Base-by-base conservation (phyloP, 2,888 invertebrate species). In the Hyposoter dolosus region DNA sequence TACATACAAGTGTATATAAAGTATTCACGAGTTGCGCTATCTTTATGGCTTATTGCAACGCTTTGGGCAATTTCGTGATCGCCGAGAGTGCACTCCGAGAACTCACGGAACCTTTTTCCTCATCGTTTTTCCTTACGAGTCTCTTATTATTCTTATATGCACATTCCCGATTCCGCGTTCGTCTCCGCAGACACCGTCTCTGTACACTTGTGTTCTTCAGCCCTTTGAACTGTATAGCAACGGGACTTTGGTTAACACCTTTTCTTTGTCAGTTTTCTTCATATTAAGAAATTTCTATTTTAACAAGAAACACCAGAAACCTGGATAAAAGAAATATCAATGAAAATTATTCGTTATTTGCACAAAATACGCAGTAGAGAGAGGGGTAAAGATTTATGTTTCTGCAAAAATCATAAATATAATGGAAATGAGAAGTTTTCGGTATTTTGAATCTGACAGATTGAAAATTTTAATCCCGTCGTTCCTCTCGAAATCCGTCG, bases 1-100 rank as follows among this genome's bases (percentile, higher is more conserved):
- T 77, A 66, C 32, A 53, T 35, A 47, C 9, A 50, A 40, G 35
- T 53, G 40, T 50, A 60, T 60, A 56, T 77, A 56, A 45, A 35
- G 88, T 91, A 92, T 92, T 90, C 90, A 89, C 63, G 87, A 77
- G 79, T 78, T 84, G 82, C 88, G 90, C 89, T 92, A 93, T 93
- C 93, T 93, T 93, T 93, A 93, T 93, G 90, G 93, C 93, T 92
- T 92, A 91, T 93, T 92, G 91, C 93, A 91, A 88, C 92, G 93
- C 93, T 93, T 92, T 92, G 88, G 93, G 93, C 93, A 91, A 90
- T 91, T 92, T 92, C 92, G 92, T 92, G 92, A 92, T 92, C 92
- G 89, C 88, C 88, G 88, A 89, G 86, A 88, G 82, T 82, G 77
- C 56, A 66, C 77, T 68, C 53, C 66, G 50, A 56, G 69, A 82